Evolutionary conservation across 2,888 invertebrate genomes (phyloP), one percentile per base, ranked within the genome.

Genomic region (Subacronicta megacephala): DNA sequence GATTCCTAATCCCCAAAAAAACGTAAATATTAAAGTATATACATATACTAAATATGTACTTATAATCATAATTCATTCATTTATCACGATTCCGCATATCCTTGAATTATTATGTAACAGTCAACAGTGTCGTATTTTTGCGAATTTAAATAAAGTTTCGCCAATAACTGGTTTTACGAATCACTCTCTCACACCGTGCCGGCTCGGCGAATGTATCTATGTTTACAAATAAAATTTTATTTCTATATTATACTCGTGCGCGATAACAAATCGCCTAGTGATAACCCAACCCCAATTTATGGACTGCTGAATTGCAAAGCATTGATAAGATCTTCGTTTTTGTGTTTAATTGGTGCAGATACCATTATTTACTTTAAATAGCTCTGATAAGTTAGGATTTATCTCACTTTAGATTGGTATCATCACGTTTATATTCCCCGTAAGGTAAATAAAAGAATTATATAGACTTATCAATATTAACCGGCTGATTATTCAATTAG

Each of bases 171-270:
- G 62, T 63, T 60, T 63, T 43, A 12, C 29, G 6, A 40, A 40
- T 59, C 66, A 42, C 45, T 23, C 44, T 40, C 10, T 58, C 44
- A 67, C 72, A 73, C 76, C 68, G 68, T 65, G 62, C 3, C 43
- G 31, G 1, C 0, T 26, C 23, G n/a, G n/a, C n/a, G 26, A 26
- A 3, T 26, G n/a, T 35, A n/a, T n/a, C n/a, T n/a, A 7, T 57
- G n/a, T 46, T 56, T 17, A 64, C 53, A 46, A 44, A 67, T 43
- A 49, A 37, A 41, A 36, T 43, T 66, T 52, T 38, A 67, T 12
- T 43, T 55, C 44, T 9, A 42, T 35, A 69, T 38, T 55, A 70
- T 38, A 26, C 29, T 33, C 18, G 18, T 26, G 46, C 7, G 38
- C 17, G 58, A 65, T 70, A 65, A 33, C 49, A 9, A 3, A 43